These are phyloP conservation scores for Apostichopus parvimensis DNA, from an alignment of 35 echinoderm and acorn worm genomes.

Conservation along the genomic window DNA sequence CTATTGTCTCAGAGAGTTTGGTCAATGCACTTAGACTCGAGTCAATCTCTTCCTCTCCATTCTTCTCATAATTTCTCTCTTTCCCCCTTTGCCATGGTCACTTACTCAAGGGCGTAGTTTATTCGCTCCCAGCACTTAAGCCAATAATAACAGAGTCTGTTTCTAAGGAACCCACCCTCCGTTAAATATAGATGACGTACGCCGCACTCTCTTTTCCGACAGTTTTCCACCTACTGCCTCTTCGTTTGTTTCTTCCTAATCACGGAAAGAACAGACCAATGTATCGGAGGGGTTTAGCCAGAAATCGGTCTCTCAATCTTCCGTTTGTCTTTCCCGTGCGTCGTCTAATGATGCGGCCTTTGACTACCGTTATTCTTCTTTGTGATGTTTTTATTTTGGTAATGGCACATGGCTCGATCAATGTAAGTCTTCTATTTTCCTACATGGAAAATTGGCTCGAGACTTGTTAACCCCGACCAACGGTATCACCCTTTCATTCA, in stretches of 20 bases:
- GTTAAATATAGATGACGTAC: not conserved
- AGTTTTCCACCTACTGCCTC: not conserved
- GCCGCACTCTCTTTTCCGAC: not conserved
- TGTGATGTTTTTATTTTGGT: too few species aligned
- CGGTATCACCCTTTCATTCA: not conserved
- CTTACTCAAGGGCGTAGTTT: not conserved
- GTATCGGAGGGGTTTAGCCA: not conserved
- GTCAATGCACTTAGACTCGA: constrained; percentile 24
- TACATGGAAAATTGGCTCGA: too few species aligned
- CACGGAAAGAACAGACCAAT: constrained; percentile 13
- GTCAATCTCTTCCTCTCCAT: not conserved
- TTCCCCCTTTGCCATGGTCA: not conserved
- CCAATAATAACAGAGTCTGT: constrained; percentile 9
- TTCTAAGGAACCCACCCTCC: constrained; percentile 1
- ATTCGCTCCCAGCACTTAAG: not conserved
- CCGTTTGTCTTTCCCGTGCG: not conserved
- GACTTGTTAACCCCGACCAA: not conserved
- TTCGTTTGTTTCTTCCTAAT: not conserved
- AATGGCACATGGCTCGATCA: too few species aligned
- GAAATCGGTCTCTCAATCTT: not conserved
- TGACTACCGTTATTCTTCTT: too few species aligned
- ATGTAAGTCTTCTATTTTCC: too few species aligned
- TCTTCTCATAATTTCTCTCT: not conserved
- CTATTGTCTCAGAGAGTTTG: constrained; percentile 9
- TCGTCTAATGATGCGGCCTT: too few species aligned